A percentile compares a stretch with the other conserved stretches of the same genome.
Evolutionary conservation across 2,113 vertebrate species (phyloP).

Genomic region (human (Homo sapiens)): DNA sequence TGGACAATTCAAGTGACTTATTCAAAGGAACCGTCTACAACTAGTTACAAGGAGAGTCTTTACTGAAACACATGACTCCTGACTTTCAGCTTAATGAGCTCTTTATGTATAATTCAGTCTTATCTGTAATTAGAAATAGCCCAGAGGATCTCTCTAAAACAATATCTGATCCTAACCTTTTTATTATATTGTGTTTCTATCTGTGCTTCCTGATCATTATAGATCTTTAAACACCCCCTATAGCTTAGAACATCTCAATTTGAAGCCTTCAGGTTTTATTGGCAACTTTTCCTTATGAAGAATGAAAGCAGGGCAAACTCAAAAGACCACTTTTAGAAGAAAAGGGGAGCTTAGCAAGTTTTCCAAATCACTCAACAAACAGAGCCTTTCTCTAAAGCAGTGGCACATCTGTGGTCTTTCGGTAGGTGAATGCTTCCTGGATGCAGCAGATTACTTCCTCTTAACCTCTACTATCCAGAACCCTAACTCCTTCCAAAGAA

Average conservation of each 20-base stretch:
- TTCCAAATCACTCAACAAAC: neutral
- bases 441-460: neutral
- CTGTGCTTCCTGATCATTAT: slow-evolving; percentile 58
- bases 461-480: neutral
- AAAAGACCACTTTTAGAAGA: neutral
- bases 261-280: slow-evolving; percentile 1
- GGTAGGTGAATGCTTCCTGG: neutral
- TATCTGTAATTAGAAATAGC: slow-evolving; percentile 60
- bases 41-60: neutral
- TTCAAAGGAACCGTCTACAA: neutral
- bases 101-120: neutral
- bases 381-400: neutral
- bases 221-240: slow-evolving; percentile 54
- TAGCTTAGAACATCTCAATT: slow-evolving; percentile 20
- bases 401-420: neutral
- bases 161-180: slow-evolving; percentile 45
- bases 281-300: neutral
- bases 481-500: neutral
- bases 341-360: neutral
- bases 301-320: neutral
- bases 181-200: slow-evolving; percentile 51
- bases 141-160: slow-evolving; percentile 66
- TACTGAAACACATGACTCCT: neutral
- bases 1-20: neutral
- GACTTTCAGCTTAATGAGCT: neutral